phyloP scores from a whole-genome alignment of 2,888 invertebrate species.

The Aethes cnicana region DNA sequence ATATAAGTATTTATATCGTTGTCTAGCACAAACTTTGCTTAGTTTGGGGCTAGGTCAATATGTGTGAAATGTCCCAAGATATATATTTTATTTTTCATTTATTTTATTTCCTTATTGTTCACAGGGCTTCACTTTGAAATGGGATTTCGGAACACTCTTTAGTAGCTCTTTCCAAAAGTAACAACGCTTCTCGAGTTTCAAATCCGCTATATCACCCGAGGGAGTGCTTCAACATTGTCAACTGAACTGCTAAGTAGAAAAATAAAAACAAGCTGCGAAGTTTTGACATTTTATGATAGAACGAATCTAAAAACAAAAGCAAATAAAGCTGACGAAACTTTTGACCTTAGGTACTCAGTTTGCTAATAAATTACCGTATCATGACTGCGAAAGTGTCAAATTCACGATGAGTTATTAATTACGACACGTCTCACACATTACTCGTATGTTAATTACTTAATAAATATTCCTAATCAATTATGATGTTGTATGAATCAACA shows the following conservation, averaged over 20 bases:
- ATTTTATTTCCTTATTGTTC: slow-evolving; percentile 10
- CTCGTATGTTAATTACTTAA: no score
- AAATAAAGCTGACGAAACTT: slow-evolving; percentile 10
- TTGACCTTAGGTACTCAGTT: slow-evolving; percentile 13
- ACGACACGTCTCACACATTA: neutral
- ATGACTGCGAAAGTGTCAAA: slow-evolving; percentile 14
- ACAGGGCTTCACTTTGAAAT: slow-evolving; percentile 2
- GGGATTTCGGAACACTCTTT: slow-evolving; percentile 14
- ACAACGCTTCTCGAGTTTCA: slow-evolving; percentile 9
- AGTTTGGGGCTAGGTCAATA: no score
- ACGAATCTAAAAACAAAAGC: slow-evolving; percentile 11
- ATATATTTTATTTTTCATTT: no score
- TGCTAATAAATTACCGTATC: neutral
- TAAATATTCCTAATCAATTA: no score
- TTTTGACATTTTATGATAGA: neutral
- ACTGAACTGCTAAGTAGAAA: neutral
- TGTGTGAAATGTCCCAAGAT: no score
- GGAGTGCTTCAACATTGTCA: slow-evolving; percentile 18
- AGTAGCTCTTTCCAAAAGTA: slow-evolving; percentile 18
- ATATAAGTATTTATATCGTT: no score
- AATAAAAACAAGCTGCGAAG: slow-evolving; percentile 5
- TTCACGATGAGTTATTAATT: slow-evolving; percentile 5
- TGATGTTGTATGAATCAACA: no score
- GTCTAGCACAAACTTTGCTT: no score
- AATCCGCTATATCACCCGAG: slow-evolving; percentile 6